Conservation (phyloP, 37 sponge, comb jelly and placozoan genomes). For the Eunapius fragilis region DNA sequence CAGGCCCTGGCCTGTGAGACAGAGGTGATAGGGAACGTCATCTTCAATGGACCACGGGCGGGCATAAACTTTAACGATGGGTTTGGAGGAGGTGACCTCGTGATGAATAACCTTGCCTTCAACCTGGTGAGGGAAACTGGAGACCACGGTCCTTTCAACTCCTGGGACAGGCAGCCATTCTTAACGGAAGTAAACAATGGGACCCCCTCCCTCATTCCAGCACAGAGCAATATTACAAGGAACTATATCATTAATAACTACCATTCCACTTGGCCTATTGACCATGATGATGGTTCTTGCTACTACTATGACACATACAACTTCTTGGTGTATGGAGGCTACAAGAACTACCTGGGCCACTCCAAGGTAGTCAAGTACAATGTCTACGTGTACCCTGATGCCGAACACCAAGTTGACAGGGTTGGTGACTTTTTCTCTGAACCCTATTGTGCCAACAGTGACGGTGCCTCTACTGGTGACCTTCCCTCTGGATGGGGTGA, state of each 20-base stretch:
- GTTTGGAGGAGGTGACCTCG: conserved; percentile 54
- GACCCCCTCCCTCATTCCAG: conserved; percentile 35
- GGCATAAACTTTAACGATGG: conserved; percentile 75
- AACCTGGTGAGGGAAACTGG: conserved; percentile 66
- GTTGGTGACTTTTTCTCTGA: not conserved
- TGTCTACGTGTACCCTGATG: conserved; percentile 54
- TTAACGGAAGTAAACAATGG: conserved; percentile 18
- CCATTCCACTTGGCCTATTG: conserved; percentile 56
- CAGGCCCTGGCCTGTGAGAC: conserved; percentile 44
- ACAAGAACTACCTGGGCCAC: conserved; percentile 58
- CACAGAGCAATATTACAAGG: conserved; percentile 9
- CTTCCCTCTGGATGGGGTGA: conserved; percentile 61
- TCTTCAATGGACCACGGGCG: conserved; percentile 68
- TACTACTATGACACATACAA: conserved; percentile 62
- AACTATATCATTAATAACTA: conserved; percentile 65
- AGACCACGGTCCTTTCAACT: conserved; percentile 66
- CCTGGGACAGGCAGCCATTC: conserved; percentile 64
- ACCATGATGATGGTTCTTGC: conserved; percentile 68
- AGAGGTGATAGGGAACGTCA: conserved; percentile 33
- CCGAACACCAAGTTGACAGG: conserved; percentile 3
- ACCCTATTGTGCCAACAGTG: conserved; percentile 54
- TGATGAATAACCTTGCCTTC: conserved; percentile 52
- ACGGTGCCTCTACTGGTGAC: conserved; percentile 29
- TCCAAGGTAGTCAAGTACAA: conserved; percentile 37
- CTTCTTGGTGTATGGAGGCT: conserved; percentile 60